These are phyloP conservation scores for Agelaius phoeniceus DNA, from an alignment of 2,113 vertebrate species.

Conservation along the genomic window DNA sequence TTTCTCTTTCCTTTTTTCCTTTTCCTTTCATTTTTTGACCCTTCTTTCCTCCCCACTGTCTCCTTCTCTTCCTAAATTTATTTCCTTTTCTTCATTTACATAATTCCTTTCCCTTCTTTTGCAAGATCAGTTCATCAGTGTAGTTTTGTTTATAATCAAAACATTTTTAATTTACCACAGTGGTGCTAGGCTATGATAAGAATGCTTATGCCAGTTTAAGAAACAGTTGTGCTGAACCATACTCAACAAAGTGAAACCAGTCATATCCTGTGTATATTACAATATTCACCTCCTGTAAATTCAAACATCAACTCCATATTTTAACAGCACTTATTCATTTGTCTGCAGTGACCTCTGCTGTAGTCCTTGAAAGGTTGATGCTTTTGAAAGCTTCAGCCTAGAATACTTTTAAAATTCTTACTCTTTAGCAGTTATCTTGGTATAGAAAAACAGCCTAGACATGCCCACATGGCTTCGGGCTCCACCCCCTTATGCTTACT, in stretches of 20 bases:
- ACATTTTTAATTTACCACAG: background rate
- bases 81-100: background rate
- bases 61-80: background rate
- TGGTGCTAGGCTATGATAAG: background rate
- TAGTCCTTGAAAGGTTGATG: background rate
- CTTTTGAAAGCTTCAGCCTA: background rate
- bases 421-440: fast-evolving
- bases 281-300: background rate
- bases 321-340: background rate
- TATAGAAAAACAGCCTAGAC: background rate
- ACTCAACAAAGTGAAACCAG: background rate
- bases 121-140: background rate
- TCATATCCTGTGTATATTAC: background rate
- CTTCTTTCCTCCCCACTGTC: fast-evolving
- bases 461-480: background rate
- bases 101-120: background rate
- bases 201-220: background rate
- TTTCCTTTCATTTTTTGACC: background rate
- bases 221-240: background rate
- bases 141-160: background rate
- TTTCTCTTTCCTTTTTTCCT: no score
- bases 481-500: background rate
- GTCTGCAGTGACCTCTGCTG: background rate
- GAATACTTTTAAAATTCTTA: background rate
- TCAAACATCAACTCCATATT: background rate